A percentile compares a stretch with the other conserved stretches of the same genome.
These are phyloP conservation scores for Drosophila melanosoma DNA, from an alignment of 2,888 invertebrate species.

Conservation along the genomic window DNA sequence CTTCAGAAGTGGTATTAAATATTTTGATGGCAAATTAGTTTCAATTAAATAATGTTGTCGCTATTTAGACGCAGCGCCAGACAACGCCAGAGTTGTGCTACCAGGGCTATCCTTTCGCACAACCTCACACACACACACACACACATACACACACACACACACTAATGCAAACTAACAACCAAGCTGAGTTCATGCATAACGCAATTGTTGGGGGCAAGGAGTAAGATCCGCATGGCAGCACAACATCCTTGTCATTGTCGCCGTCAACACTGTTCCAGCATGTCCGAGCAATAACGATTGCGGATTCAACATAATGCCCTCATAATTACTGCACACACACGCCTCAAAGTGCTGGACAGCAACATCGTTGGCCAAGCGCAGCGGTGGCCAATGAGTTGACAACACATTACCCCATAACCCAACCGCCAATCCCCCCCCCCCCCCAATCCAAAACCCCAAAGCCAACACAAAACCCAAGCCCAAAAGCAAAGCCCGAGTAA, in stretches of 20 bases:
- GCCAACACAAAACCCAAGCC: neutral
- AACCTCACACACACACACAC: neutral
- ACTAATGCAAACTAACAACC: slow-evolving; percentile 12
- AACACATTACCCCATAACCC: slow-evolving; percentile 27
- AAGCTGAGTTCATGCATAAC: slow-evolving; percentile 71
- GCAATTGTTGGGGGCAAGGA: slow-evolving; percentile 73
- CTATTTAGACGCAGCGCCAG: slow-evolving; percentile 62
- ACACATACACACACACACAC: neutral
- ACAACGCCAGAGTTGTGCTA: slow-evolving; percentile 18
- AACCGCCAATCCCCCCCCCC: neutral
- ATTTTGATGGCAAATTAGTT: slow-evolving; percentile 82
- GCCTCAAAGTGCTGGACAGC: slow-evolving; percentile 43
- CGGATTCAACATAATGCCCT: slow-evolving; percentile 82
- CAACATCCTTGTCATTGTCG: slow-evolving; percentile 33
- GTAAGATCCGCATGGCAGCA: slow-evolving; percentile 38
- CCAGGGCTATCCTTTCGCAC: neutral
- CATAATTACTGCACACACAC: slow-evolving; percentile 82
- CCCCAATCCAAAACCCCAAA: neutral
- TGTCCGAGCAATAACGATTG: slow-evolving; percentile 82
- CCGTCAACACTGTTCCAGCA: slow-evolving; percentile 65
- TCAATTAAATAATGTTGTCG: slow-evolving; percentile 82
- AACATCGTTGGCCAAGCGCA: slow-evolving; percentile 17
- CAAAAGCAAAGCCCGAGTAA: neutral
- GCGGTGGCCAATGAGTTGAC: slow-evolving; percentile 70
- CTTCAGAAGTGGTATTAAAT: slow-evolving; percentile 44